These are phyloP conservation scores for Lissonota sp. DNA, from an alignment of 2,888 invertebrate species.

Conservation along the genomic window DNA sequence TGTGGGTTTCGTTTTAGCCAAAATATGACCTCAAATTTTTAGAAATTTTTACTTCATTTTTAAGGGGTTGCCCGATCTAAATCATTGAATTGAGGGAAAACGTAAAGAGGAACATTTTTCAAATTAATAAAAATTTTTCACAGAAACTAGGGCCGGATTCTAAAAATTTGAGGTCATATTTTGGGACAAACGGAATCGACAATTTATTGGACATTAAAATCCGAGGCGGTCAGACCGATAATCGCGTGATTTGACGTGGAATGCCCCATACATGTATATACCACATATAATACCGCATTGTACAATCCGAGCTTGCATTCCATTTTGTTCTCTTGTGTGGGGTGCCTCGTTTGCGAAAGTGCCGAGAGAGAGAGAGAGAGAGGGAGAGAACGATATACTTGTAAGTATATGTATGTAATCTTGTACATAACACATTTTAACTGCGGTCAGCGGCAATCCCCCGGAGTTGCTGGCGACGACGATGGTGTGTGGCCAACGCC, in stretches of 20 bases:
- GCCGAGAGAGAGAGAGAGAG: neutral
- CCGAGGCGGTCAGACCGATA: neutral
- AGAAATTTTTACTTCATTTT: too few relatives aligned
- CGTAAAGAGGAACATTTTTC: too few relatives aligned
- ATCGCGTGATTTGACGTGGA: neutral
- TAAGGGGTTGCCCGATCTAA: too few relatives aligned
- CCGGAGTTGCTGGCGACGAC: conserved; percentile 59
- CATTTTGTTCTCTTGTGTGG: conserved; percentile 44
- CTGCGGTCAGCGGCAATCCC: conserved; percentile 62
- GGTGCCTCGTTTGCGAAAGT: conserved; percentile 27
- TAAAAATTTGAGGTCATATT: too few relatives aligned
- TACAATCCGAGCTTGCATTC: conserved; percentile 38
- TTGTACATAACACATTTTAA: conserved; percentile 64
- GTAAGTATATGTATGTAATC: conserved; percentile 46
- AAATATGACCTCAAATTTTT: too few relatives aligned
- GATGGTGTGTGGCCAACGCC: conserved; percentile 63
- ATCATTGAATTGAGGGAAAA: too few relatives aligned
- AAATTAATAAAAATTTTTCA: too few relatives aligned
- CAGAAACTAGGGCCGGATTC: too few relatives aligned
- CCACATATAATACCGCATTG: conserved; percentile 7
- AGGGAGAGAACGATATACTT: conserved; percentile 39
- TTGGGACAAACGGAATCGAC: too few relatives aligned
- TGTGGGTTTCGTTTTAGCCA: too few relatives aligned
- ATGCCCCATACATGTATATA: neutral
- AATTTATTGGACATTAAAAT: neutral